phyloP scores from a whole-genome alignment of 2,888 invertebrate genomes.

The Nemapogon koenigi region DNA sequence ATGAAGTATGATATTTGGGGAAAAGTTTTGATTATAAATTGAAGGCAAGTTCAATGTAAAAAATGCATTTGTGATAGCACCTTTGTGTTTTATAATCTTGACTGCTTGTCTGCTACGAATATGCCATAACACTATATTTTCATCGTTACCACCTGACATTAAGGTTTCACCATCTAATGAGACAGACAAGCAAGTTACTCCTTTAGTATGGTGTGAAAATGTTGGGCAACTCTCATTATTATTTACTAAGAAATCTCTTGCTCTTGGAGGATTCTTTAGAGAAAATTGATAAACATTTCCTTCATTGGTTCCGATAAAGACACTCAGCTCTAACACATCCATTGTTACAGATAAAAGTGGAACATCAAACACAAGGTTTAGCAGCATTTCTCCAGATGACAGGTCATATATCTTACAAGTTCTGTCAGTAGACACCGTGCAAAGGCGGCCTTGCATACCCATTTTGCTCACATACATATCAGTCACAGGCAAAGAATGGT shows the following conservation, averaged over 20 bases:
- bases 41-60: constrained; percentile 67
- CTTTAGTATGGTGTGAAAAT: constrained; percentile 73
- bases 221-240: constrained; percentile 50
- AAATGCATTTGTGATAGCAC: constrained; percentile 74
- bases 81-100: constrained; percentile 74
- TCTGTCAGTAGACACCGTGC: constrained; percentile 81
- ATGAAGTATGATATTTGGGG: constrained; percentile 62
- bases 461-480: constrained; percentile 78
- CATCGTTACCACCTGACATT: constrained; percentile 79
- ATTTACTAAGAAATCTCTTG: constrained; percentile 69
- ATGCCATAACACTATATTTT: constrained; percentile 81
- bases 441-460: constrained; percentile 73
- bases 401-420: constrained; percentile 85
- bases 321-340: constrained; percentile 71
- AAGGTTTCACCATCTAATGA: constrained; percentile 75
- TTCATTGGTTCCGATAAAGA: constrained; percentile 76
- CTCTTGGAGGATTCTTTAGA: constrained; percentile 72
- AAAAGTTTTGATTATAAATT: constrained; percentile 65
- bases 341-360: constrained; percentile 72
- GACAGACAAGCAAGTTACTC: constrained; percentile 74
- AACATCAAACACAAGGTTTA: constrained; percentile 77
- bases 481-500: constrained; percentile 81
- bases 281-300: constrained; percentile 75
- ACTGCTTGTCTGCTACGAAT: constrained; percentile 77
- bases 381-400: constrained; percentile 69